Conservation (phyloP, 2,797 vertebrate species). For the Pseudochaenichthys georgianus region DNA sequence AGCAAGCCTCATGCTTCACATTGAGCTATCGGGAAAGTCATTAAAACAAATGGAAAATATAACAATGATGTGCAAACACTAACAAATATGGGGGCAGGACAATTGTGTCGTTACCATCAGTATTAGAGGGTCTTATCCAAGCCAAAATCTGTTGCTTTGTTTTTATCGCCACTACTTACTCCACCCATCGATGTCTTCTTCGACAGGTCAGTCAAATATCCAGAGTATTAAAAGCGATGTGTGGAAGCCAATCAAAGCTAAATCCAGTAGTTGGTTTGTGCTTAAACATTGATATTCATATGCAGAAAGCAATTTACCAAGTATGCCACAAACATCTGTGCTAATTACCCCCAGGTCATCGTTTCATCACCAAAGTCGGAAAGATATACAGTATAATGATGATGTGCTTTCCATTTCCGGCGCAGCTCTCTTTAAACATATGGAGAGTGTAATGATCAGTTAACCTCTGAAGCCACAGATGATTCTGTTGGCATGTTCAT, state of each 20-base stretch:
- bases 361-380: conserved; percentile 56
- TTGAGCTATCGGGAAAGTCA: conserved; percentile 43
- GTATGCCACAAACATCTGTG: conserved; percentile 59
- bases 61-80: conserved; percentile 49
- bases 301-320: conserved; percentile 41
- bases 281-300: conserved; percentile 44
- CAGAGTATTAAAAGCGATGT: conserved; percentile 14
- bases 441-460: conserved; percentile 76
- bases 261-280: conserved; percentile 7
- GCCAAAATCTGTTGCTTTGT: conserved; percentile 39
- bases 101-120: conserved; percentile 28
- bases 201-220: conserved; percentile 27
- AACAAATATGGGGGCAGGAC: conserved; percentile 40
- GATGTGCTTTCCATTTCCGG: conserved; percentile 47
- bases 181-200: conserved; percentile 37
- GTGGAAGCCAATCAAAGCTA: not conserved
- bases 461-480: conserved; percentile 74
- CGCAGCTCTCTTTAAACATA: conserved; percentile 66
- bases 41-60: conserved; percentile 54
- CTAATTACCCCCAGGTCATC: conserved; percentile 63
- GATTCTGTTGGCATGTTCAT: conserved; percentile 71
- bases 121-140: conserved; percentile 30
- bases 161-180: conserved; percentile 26
- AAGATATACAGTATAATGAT: conserved; percentile 49
- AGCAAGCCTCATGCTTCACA: conserved; percentile 58